phyloP scores from a whole-genome alignment of 2,113 vertebrate species.

The Euleptes europaea region DNA sequence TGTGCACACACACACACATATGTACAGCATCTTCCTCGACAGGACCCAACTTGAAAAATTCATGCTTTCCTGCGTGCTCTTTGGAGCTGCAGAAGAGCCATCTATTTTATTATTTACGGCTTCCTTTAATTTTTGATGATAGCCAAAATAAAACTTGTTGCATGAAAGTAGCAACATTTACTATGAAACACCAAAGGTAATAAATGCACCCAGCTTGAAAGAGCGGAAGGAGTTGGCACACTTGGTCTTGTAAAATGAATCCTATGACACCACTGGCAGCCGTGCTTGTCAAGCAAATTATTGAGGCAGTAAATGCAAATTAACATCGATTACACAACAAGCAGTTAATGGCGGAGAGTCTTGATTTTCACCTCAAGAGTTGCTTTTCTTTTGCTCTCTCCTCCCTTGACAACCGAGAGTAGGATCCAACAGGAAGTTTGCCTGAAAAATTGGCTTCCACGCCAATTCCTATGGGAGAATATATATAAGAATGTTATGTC shows the following conservation, averaged over 20 bases:
- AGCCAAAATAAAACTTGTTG: neutral
- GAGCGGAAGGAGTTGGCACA: neutral
- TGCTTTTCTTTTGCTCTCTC: neutral
- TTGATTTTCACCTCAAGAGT: neutral
- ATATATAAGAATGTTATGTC: too few species aligned
- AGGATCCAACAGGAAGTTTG: neutral
- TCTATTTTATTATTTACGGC: constrained; percentile 23
- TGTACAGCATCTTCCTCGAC: neutral
- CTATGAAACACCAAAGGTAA: neutral
- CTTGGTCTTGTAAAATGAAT: neutral
- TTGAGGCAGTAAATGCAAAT: constrained; percentile 27
- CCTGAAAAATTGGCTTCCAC: too few species aligned
- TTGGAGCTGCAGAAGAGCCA: constrained; percentile 8
- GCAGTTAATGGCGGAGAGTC: neutral
- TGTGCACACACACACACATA: neutral
- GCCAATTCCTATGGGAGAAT: too few species aligned
- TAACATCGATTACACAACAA: neutral
- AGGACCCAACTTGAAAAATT: constrained; percentile 35
- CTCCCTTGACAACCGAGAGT: neutral
- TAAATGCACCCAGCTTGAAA: neutral
- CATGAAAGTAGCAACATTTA: neutral
- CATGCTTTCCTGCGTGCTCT: neutral
- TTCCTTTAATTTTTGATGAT: neutral
- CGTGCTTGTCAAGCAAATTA: constrained; percentile 17
- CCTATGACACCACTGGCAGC: neutral